Base-by-base conservation (phyloP, 2,797 vertebrate genomes). In the Sebastes steindachneri region DNA sequence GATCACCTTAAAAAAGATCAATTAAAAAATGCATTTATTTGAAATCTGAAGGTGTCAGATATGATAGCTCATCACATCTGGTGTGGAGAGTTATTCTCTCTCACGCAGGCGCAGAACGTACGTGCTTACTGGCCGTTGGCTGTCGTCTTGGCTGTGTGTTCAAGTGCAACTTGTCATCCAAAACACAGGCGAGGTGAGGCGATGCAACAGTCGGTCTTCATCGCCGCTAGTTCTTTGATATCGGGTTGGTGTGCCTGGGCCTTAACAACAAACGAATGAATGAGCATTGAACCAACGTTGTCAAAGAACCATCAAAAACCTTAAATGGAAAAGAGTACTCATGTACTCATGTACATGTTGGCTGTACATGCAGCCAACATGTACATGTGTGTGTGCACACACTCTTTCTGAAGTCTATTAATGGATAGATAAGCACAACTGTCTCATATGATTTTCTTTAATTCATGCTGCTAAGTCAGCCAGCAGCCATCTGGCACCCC, bases 401-500 rank as follows among this genome's bases (percentile, higher is more conserved):
- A 14, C 69, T 80, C 72, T 53, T 54, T 89, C 64, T 75, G 48
- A 77, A 80, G 35, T 80, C 72, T 73, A 78, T 88, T 86, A 87
- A 83, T 84, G 79, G 88, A 82, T 80, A 77, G 82, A 89, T 88
- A 86, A 91, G 84, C 83, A 83, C 65, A 89, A 90, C 78, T 87
- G 83, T 86, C 82, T 80, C 79, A 80, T 82, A 79, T 79, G 67
- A 88, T 90, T 90, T 82, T 58, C 37, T 90, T 86, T 89, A 79
- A 89, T 89, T 88, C 68, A 77, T 79, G 68, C 69, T 89, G 71
- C 72, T 80, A 79, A 76, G 72, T 86, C 85, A 86, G 88, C 86
- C 78, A 54, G 74, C 85, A 88, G 87, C 91, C 88, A 92, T 93
- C 86, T 91, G 88, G 80, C 73, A 70, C 76, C 45, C 70, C n/a